Evolutionary conservation across 2,797 vertebrate genomes (phyloP).

Genomic region (Nothura maculosa): DNA sequence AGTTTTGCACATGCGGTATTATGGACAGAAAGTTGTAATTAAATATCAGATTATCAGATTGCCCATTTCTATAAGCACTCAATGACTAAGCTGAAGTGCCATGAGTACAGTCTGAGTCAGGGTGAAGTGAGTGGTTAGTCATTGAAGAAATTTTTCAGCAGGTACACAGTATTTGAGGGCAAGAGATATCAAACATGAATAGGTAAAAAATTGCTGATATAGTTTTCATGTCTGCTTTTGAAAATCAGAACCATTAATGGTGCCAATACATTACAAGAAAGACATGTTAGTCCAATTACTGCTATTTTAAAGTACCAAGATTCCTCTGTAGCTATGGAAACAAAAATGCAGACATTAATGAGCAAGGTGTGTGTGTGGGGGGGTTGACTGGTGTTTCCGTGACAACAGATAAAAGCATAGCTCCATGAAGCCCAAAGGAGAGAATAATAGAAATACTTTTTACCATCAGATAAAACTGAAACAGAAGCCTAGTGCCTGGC

Average conservation of each 20-base stretch:
- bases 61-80: neutral
- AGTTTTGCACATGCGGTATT: neutral
- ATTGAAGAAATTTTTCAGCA: neutral
- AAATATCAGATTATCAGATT: neutral
- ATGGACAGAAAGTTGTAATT: neutral
- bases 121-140: neutral
- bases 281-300: conserved; percentile 55
- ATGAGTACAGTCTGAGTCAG: neutral
- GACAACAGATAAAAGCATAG: conserved; percentile 73
- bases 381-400: conserved; percentile 77
- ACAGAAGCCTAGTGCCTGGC: neutral
- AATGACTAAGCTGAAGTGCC: neutral
- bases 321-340: conserved; percentile 83
- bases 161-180: conserved; percentile 28
- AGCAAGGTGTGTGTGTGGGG: neutral
- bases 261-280: conserved; percentile 36
- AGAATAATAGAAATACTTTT: conserved; percentile 46
- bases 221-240: conserved; percentile 5
- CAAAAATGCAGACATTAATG: conserved; percentile 78
- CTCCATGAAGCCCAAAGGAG: conserved; percentile 40
- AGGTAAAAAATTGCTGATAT: conserved; percentile 51
- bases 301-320: conserved; percentile 75
- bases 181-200: conserved; percentile 21
- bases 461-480: neutral
- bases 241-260: conserved; percentile 20